These are phyloP conservation scores for Camelus dromedarius DNA, from an alignment of 2,113 vertebrate genomes.

Conservation along the genomic window DNA sequence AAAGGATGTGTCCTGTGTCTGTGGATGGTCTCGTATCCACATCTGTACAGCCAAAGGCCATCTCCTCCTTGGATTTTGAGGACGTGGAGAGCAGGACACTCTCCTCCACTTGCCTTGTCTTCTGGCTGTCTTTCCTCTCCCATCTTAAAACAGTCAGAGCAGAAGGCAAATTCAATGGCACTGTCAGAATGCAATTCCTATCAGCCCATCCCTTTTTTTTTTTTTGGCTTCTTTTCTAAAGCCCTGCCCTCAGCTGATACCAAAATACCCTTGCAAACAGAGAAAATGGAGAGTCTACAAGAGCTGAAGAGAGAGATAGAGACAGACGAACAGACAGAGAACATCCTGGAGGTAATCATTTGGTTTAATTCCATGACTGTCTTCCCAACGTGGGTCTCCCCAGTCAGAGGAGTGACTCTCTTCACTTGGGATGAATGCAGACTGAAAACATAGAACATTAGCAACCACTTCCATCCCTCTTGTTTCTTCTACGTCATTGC, in stretches of 20 bases:
- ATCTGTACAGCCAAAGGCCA: neutral
- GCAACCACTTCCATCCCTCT: neutral
- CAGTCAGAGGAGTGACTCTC: neutral
- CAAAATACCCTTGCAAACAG: neutral
- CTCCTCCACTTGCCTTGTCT: neutral
- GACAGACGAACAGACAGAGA: no score
- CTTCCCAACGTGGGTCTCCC: neutral
- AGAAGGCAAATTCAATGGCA: neutral
- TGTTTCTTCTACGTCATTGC: neutral
- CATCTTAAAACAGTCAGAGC: neutral
- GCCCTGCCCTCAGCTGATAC: neutral
- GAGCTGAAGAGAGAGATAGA: neutral
- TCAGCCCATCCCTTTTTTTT: neutral
- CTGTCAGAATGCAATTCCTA: neutral
- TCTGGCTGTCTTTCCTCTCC: neutral
- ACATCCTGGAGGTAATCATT: no score
- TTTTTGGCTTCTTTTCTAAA: neutral
- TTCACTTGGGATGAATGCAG: neutral
- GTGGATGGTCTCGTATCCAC: neutral
- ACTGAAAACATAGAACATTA: neutral
- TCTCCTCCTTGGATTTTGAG: neutral
- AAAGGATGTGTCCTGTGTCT: neutral
- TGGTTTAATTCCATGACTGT: neutral
- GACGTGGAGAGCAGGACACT: neutral
- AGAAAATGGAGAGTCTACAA: neutral